Conservation (phyloP, 2,888 invertebrate genomes). For the Callimorpha dominula region DNA sequence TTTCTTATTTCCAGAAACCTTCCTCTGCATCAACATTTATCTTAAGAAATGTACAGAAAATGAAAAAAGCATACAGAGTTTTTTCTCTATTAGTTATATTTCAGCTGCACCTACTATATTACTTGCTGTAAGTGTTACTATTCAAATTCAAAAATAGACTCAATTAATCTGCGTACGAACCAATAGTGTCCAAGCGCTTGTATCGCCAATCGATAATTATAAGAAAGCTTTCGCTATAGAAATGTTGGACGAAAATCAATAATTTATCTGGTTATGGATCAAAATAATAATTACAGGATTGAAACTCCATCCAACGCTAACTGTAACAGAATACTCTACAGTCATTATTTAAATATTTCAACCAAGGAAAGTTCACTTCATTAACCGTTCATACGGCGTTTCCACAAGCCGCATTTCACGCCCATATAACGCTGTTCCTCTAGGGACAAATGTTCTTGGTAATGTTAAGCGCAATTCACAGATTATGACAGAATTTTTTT, state of each 20-base stretch:
- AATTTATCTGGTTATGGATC: not conserved
- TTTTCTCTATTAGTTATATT: too few relatives aligned
- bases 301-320: not conserved
- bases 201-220: not conserved
- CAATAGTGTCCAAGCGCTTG: not conserved
- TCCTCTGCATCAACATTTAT: too few relatives aligned
- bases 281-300: not conserved
- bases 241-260: not conserved
- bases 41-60: too few relatives aligned
- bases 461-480: conserved; percentile 2
- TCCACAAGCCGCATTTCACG: not conserved
- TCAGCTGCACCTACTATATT: too few relatives aligned
- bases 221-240: not conserved
- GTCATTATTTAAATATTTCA: not conserved
- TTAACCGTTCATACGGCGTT: not conserved
- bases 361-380: not conserved
- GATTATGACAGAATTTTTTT: not conserved
- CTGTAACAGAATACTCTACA: not conserved
- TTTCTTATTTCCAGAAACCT: not conserved
- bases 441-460: not conserved
- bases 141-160: too few relatives aligned
- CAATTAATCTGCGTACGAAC: too few relatives aligned
- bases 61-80: too few relatives aligned
- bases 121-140: not conserved
- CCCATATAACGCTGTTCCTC: not conserved